Evolutionary conservation across 2,888 invertebrate species (phyloP), one percentile per base, ranked within the genome.

Genomic region (Machimus atricapillus): DNA sequence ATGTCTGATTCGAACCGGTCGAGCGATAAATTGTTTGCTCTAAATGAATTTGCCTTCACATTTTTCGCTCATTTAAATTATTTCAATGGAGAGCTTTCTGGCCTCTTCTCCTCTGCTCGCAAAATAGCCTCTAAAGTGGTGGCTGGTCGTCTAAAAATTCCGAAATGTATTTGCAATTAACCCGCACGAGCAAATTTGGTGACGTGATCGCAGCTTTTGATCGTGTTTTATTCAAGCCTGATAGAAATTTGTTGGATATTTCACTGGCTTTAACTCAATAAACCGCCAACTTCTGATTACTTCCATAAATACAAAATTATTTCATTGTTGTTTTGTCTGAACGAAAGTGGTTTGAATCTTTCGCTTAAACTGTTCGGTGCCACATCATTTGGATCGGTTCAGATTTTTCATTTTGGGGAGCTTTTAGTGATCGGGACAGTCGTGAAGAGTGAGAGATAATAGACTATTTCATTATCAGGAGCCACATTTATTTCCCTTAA

Each of bases 271-370:
- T 23, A 66, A 27, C 19, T 19, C 7, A 19, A 9, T 9, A 66
- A 66, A 23, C 27, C 19, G 19, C 19, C 7, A 66, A 27, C 19
- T 23, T 66, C 66, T 43, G 31, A 83, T 66, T 83, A 66, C 37
- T 83, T 66, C 58, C 82, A 83, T 83, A 83, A 34, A 83, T 19
- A 66, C 79, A 46, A 46, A 79, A 79, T 79, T 52, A 79, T 79
- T 23, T 23, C 23, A 79, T 46, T 79, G 23, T 52, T 27, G 56
- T 16, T 56, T 66, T 66, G 66, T 23, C 27, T 12, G 27, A 66
- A 23, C 23, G 12, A 66, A 66, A 66, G 66, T n/a, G 52, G 52
- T 16, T 23, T 23, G 8, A 23, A 66, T 66, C 66, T 52, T n/a
- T 66, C 66, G 66, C 23, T 66, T 23, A 27, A 66, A 66, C 23